Conservation (phyloP, 2,113 vertebrate genomes). For the Bostrychus sinensis region DNA sequence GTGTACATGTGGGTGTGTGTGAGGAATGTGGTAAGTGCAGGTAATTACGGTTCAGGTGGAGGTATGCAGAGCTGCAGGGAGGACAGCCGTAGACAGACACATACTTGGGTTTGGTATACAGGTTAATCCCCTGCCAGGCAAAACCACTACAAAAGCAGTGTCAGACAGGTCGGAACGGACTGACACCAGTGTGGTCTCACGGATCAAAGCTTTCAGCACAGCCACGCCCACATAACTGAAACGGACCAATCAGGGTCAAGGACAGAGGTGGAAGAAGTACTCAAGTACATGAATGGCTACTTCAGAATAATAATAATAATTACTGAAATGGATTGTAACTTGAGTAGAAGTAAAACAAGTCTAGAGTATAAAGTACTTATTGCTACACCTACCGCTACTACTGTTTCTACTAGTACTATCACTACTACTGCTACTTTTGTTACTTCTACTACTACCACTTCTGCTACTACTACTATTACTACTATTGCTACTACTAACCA, state of each 20-base stretch:
- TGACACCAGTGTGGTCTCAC: slow-evolving; percentile 62
- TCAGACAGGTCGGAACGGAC: slow-evolving; percentile 60
- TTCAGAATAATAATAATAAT: too few species aligned
- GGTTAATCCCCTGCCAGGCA: slow-evolving; percentile 62
- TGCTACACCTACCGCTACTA: too few species aligned
- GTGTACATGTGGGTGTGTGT: slow-evolving; percentile 41
- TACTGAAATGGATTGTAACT: too few species aligned
- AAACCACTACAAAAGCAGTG: slow-evolving; percentile 66
- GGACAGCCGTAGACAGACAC: slow-evolving; percentile 47
- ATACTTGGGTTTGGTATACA: slow-evolving; percentile 52
- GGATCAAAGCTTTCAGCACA: slow-evolving; percentile 71
- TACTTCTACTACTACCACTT: too few species aligned
- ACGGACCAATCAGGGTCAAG: slow-evolving; percentile 68
- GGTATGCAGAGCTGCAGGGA: slow-evolving; percentile 67
- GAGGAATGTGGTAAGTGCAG: slow-evolving; percentile 67
- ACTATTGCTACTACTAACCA: too few species aligned
- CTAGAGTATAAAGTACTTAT: too few species aligned
- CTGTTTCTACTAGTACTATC: too few species aligned
- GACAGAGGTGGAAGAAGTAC: slow-evolving; percentile 6
- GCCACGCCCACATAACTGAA: slow-evolving; percentile 69
- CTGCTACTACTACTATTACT: too few species aligned
- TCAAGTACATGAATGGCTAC: slow-evolving; percentile 5
- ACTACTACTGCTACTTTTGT: too few species aligned
- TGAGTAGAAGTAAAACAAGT: too few species aligned
- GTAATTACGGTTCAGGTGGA: slow-evolving; percentile 68